Percentiles rank a stretch among this genome's conserved stretches.
Conservation (phyloP, 2,888 invertebrate species). For the Capitulum mitella region DNA sequence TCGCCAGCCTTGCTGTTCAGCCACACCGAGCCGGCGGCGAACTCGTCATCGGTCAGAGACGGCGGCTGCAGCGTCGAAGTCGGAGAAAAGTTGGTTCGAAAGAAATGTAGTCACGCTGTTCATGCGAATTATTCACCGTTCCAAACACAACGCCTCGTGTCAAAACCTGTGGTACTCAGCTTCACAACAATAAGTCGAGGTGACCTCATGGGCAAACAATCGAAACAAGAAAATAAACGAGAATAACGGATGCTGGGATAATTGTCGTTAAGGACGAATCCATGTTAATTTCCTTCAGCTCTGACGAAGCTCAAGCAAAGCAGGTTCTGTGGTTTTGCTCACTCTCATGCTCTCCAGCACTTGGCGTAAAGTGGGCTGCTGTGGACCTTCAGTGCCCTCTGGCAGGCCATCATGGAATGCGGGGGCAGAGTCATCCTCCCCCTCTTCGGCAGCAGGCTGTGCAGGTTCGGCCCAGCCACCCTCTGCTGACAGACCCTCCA, state of each 20-base stretch:
- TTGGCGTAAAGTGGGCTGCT: not conserved
- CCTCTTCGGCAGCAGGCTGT: not conserved
- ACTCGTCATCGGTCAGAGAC: conserved; percentile 7
- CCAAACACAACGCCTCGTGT: not conserved
- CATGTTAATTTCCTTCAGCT: not conserved
- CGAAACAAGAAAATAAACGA: not conserved
- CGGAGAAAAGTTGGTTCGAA: not conserved
- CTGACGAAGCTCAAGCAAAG: not conserved
- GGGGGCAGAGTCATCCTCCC: not conserved
- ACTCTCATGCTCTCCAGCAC: not conserved
- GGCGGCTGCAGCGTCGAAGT: not conserved
- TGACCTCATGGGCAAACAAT: not conserved
- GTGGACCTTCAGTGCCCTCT: not conserved
- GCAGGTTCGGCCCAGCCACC: not conserved
- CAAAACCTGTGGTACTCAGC: not conserved
- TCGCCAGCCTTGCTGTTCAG: not conserved
- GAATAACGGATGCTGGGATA: not conserved
- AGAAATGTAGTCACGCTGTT: not conserved
- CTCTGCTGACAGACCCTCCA: not conserved
- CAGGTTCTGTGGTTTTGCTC: not conserved
- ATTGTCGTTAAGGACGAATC: not conserved
- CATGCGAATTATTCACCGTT: no score
- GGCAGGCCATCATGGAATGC: not conserved
- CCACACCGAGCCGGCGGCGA: not conserved
- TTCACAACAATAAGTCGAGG: not conserved